Base-by-base conservation (phyloP, 2,113 vertebrate genomes). In the Pipra filicauda region DNA sequence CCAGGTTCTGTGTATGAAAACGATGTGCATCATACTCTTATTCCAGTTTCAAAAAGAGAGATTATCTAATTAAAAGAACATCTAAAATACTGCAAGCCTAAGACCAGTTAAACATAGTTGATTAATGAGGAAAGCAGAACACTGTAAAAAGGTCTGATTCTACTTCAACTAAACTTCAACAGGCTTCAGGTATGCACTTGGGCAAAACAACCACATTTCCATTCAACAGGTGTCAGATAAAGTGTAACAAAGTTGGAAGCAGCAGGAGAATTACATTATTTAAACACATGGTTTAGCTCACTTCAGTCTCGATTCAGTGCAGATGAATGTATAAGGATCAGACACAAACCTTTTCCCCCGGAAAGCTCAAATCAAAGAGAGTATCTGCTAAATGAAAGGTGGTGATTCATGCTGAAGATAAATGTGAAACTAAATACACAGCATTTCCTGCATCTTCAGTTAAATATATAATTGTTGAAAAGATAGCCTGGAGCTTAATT, bases 361-460 rank as follows among this genome's bases (percentile, higher is more conserved):
- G 75, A 75, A 94, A 92, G 35, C 59, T 74, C 64, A 67, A 93
- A 88, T 90, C 74, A 91, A 93, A 80, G 44, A n/a, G n/a, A 79
- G 14, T 51, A 85, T 51, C 73, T 93, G 66, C 58, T 92, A 48
- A 91, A 71, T 70, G 83, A 91, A 89, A 80, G 66, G 58, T 72
- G 80, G 59, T 61, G 41, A 95, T 73, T 90, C 49, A 80, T 22
- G 61, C 39, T 80, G 73, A 76, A 94, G 89, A 97, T 73, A 70
- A 93, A 93, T 61, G 80, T 71, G 74, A 74, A 96, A 81, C 77
- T 94, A 91, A 86, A 91, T 35, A 57, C 8, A 74, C 58, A 70
- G 92, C 51, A 94, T 49, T 82, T 64, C 70, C 70, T 20, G 23
- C 67, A 74, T 55, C 55, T 58, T 85, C 46, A 74, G 57, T 75